Evolutionary conservation across 2,113 vertebrate species (phyloP).

Genomic region (Zapornia atra): DNA sequence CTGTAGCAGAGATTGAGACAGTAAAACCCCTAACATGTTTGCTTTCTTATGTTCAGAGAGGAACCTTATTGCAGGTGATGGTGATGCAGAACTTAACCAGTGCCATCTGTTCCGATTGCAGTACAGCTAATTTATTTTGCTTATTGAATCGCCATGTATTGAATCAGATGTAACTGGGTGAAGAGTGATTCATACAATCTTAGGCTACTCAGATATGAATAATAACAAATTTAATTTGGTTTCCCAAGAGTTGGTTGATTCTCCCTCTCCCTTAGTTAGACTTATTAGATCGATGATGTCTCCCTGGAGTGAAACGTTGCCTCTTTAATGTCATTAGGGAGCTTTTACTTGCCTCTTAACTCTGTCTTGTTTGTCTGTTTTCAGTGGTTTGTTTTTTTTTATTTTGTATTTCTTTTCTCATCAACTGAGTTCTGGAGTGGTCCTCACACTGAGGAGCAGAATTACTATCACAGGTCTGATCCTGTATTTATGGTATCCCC

Average conservation of each 20-base stretch:
- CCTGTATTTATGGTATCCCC: neutral
- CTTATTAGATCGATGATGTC: neutral
- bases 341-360: neutral
- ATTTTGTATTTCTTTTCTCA: neutral
- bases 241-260: neutral
- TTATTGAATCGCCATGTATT: rapidly evolving
- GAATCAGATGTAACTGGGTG: neutral
- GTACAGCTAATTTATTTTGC: neutral
- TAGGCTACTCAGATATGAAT: neutral
- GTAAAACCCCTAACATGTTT: neutral
- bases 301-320: neutral
- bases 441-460: neutral
- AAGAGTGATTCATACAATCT: neutral
- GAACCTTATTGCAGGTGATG: neutral
- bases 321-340: neutral
- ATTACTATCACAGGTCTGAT: neutral
- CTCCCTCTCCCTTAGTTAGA: neutral
- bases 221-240: neutral
- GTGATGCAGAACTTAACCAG: neutral
- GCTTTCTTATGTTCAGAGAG: neutral
- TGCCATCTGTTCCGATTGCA: neutral
- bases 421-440: neutral
- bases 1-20: neutral
- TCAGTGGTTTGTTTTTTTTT: neutral
- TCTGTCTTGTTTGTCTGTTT: neutral